phyloP scores from a whole-genome alignment of 2,113 vertebrate species.

The Trichechus manatus region DNA sequence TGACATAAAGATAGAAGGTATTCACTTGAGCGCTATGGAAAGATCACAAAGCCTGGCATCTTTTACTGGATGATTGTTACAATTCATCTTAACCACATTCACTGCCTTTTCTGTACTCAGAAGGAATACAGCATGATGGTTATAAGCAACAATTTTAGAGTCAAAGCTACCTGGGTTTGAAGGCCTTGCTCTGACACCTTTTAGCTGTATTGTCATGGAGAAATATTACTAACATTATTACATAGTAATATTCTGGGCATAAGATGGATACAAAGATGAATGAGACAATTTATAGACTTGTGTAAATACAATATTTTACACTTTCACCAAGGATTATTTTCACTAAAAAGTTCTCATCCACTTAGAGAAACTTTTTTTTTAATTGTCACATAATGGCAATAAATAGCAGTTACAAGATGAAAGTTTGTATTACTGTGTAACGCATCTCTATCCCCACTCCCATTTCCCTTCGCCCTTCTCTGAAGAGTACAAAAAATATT shows the following conservation, averaged over 20 bases:
- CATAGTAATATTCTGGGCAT: background rate
- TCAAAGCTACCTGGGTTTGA: slow-evolving; percentile 4
- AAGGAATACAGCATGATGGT: background rate
- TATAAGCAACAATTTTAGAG: background rate
- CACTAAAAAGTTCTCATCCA: background rate
- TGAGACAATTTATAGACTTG: background rate
- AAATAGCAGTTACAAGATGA: slow-evolving; percentile 11
- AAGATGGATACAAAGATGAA: slow-evolving; percentile 7
- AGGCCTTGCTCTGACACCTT: background rate
- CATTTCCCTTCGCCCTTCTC: background rate
- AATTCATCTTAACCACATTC: background rate
- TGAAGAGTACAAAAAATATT: background rate
- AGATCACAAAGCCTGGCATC: background rate
- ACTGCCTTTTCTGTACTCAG: background rate
- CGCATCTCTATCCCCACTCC: background rate
- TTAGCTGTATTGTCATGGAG: background rate
- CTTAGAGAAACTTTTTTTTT: background rate
- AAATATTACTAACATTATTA: slow-evolving; percentile 32
- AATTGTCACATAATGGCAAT: background rate
- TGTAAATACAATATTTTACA: background rate
- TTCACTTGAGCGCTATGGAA: background rate
- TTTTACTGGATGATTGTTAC: background rate
- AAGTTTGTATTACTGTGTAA: background rate
- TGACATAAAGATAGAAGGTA: slow-evolving; percentile 22
- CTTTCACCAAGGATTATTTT: slow-evolving; percentile 12